Evolutionary conservation across 1,140 invertebrate species (phyloP).

Genomic region (Zaprionus kolodkinae): DNA sequence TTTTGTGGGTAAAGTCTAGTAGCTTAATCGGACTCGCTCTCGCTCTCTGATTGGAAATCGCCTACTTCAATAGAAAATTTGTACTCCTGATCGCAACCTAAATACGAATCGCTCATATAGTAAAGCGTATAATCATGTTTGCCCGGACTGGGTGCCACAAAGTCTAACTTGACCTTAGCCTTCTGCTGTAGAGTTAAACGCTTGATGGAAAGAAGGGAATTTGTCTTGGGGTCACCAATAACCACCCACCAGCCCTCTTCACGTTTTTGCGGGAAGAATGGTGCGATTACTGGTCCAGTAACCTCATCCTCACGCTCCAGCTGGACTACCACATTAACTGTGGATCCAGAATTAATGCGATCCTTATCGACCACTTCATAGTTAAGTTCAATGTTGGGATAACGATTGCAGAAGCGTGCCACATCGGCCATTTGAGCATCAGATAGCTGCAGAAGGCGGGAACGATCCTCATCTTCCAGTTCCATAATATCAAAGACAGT

Average conservation of each 20-base stretch:
- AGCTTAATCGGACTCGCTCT: constrained; percentile 86
- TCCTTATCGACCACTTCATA: constrained; percentile 96
- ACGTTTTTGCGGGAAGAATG: constrained; percentile 98
- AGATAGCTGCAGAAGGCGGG: constrained; percentile 92
- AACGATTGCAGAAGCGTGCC: constrained; percentile 98
- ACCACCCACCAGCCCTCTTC: constrained; percentile 99
- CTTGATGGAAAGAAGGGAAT: constrained; percentile 98
- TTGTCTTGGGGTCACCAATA: constrained; percentile 97
- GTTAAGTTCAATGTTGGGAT: constrained; percentile 98
- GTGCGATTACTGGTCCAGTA: constrained; percentile 98
- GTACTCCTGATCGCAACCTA: constrained; percentile 99
- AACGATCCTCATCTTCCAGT: constrained; percentile 97
- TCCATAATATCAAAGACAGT: constrained; percentile 99
- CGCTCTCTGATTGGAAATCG: constrained; percentile 88
- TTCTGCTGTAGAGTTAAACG: constrained; percentile 96
- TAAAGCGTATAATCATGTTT: constrained; percentile 97
- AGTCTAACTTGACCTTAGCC: constrained; percentile 97
- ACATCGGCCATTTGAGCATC: constrained; percentile 98
- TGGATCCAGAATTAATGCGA: constrained; percentile 90
- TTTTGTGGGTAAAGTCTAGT: neutral
- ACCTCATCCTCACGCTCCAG: constrained; percentile 98
- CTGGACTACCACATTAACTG: constrained; percentile 95
- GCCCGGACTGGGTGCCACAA: constrained; percentile 94
- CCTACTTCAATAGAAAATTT: constrained; percentile 93
- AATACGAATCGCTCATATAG: constrained; percentile 99